phyloP scores from a whole-genome alignment of 2,113 vertebrate species.

The Sinocyclocheilus anshuiensis region DNA sequence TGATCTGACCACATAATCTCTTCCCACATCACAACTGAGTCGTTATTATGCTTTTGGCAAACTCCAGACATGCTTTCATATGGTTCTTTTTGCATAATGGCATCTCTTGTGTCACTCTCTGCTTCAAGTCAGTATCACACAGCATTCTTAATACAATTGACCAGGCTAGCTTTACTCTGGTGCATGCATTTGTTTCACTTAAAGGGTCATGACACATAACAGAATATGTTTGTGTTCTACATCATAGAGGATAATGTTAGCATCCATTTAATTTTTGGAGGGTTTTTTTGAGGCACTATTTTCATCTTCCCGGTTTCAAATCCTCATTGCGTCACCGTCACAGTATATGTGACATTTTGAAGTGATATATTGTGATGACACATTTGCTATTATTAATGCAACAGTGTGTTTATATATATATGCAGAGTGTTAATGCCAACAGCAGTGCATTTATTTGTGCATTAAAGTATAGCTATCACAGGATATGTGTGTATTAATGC shows the following conservation, averaged over 20 bases:
- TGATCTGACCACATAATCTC: slow-evolving; percentile 1
- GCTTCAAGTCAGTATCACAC: not conserved
- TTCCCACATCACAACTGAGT: not conserved
- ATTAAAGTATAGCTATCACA: too few species aligned
- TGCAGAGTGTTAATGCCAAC: too few species aligned
- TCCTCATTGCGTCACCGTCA: not conserved
- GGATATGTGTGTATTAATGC: too few species aligned
- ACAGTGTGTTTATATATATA: too few species aligned
- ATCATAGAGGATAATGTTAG: not conserved
- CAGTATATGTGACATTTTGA: not conserved
- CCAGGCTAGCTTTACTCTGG: not conserved
- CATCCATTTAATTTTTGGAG: not conserved
- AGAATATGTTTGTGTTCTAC: not conserved
- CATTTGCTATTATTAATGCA: not conserved
- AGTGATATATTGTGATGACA: not conserved
- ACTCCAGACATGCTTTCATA: not conserved
- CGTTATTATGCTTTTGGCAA: not conserved
- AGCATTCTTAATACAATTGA: not conserved
- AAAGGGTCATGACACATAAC: not conserved
- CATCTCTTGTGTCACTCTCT: not conserved
- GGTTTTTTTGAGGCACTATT: not conserved
- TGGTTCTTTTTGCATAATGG: not conserved
- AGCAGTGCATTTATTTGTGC: too few species aligned
- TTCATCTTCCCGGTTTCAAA: not conserved
- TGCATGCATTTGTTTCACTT: not conserved